Conservation (phyloP, 2,113 vertebrate genomes). For the Coregonus clupeaformis region DNA sequence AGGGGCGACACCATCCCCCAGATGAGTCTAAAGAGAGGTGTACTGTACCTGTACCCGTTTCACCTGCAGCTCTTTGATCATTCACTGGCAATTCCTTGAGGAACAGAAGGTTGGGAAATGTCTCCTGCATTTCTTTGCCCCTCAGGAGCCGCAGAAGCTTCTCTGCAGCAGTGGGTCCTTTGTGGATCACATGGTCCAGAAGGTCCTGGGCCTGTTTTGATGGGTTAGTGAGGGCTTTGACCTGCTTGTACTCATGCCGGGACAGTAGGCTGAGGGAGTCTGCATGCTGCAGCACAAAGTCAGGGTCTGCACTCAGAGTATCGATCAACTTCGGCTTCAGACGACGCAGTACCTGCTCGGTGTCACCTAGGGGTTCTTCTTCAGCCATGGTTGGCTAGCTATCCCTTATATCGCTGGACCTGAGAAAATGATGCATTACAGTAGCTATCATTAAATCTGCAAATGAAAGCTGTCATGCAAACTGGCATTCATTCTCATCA, state of each 20-base stretch:
- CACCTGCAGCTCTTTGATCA: conserved; percentile 38
- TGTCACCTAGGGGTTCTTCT: too few relatives aligned
- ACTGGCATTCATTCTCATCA: too few relatives aligned
- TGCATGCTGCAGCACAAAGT: conserved; percentile 69
- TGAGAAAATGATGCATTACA: too few relatives aligned
- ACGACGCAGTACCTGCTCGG: conserved; percentile 44
- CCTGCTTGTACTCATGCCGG: conserved; percentile 51
- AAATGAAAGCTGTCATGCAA: too few relatives aligned
- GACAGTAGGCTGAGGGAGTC: conserved; percentile 61
- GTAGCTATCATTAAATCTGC: too few relatives aligned
- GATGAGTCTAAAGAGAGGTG: not conserved
- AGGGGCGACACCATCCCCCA: not conserved
- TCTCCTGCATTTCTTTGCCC: conserved; percentile 47
- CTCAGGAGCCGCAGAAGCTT: conserved; percentile 60
- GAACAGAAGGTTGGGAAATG: conserved; percentile 62
- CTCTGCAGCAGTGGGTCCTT: conserved; percentile 40
- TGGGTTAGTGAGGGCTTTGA: conserved; percentile 51
- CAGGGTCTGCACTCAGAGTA: conserved; percentile 62
- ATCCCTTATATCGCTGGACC: too few relatives aligned
- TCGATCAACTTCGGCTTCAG: conserved; percentile 60
- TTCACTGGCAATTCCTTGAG: conserved; percentile 37
- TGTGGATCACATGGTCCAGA: conserved; percentile 66
- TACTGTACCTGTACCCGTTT: not conserved
- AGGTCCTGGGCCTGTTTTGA: conserved; percentile 64
- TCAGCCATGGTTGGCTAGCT: too few relatives aligned